phyloP scores from a whole-genome alignment of 1,140 invertebrate species.

The Trachymyrmex cornetzi region DNA sequence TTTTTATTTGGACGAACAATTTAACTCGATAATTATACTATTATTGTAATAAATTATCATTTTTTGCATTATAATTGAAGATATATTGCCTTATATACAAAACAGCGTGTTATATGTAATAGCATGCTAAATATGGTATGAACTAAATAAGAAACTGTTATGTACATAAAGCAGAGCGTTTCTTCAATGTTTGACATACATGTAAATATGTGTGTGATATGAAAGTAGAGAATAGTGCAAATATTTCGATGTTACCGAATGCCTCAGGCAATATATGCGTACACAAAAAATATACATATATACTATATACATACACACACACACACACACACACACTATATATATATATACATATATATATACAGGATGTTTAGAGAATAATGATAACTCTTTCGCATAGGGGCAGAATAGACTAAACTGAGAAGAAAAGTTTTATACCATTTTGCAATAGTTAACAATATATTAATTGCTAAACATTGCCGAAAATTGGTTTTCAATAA shows the following conservation, averaged over 20 bases:
- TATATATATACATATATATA: no score
- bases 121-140: not conserved
- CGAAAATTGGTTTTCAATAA: no score
- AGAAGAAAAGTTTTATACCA: no score
- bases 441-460: no score
- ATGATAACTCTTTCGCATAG: no score
- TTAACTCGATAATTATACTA: not conserved
- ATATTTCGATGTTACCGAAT: conserved; percentile 66
- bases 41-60: not conserved
- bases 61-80: not conserved
- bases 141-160: conserved; percentile 23
- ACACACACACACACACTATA: no score
- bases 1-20: not conserved
- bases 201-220: conserved; percentile 42
- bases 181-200: conserved; percentile 18
- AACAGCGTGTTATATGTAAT: not conserved
- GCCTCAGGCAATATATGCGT: conserved; percentile 68
- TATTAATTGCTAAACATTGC: no score
- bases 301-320: not conserved
- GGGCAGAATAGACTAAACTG: no score
- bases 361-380: no score
- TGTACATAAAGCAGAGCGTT: not conserved
- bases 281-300: not conserved
- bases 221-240: conserved; percentile 53
- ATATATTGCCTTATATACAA: conserved; percentile 15